A percentile compares a stretch with the other conserved stretches of the same genome.
These are phyloP conservation scores for Apocheima hispidaria DNA, from an alignment of 2,888 invertebrate genomes.

Conservation along the genomic window DNA sequence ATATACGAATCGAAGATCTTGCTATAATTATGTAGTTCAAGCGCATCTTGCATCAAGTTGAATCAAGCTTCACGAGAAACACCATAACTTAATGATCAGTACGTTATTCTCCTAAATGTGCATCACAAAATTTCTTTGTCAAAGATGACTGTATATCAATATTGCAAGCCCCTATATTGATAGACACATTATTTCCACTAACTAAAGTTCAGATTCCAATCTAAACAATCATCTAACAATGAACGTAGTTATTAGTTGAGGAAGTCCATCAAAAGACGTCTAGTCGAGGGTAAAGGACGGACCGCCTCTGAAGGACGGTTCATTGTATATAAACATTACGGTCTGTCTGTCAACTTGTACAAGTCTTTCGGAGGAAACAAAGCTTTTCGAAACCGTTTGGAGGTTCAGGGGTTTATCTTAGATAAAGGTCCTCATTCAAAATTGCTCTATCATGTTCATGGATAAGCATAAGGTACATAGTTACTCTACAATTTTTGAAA, in stretches of 20 bases:
- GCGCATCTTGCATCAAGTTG: neutral
- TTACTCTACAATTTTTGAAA: too few species aligned
- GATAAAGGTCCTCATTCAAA: too few species aligned
- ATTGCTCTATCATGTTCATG: too few species aligned
- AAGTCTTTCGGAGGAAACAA: neutral
- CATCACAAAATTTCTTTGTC: neutral
- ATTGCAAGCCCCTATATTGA: constrained; percentile 4
- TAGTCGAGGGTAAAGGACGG: constrained; percentile 22
- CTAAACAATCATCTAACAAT: constrained; percentile 31
- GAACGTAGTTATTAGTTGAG: constrained; percentile 28
- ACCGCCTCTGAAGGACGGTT: constrained; percentile 12
- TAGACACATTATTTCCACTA: constrained; percentile 13
- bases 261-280: constrained; percentile 26
- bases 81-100: too few species aligned
- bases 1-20: too few species aligned
- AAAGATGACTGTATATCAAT: too few species aligned
- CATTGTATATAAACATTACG: constrained; percentile 8
- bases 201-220: constrained; percentile 24
- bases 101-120: neutral
- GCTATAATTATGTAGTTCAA: too few species aligned
- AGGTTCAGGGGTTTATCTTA: neutral
- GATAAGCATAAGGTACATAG: too few species aligned
- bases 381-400: neutral
- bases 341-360: constrained; percentile 7
- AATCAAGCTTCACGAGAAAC: neutral